phyloP scores from a whole-genome alignment of 2,888 invertebrate genomes.

The Hirtodrosophila histrioides region DNA sequence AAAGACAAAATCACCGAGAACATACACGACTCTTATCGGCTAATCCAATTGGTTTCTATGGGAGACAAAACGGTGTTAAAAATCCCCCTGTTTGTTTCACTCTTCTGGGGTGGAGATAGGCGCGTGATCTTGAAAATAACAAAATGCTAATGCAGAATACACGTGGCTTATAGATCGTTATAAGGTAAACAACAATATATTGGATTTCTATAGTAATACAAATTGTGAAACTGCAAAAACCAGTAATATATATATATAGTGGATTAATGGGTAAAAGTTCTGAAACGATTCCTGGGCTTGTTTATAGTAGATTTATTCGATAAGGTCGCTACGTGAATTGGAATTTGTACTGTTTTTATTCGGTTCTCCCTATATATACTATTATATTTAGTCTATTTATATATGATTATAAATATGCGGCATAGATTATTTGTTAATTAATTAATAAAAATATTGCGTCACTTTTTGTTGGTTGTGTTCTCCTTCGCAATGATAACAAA shows the following conservation, averaged over 20 bases:
- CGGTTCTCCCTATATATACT: neutral
- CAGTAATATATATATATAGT: neutral
- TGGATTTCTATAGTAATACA: too few relatives aligned
- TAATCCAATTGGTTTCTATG: slow-evolving; percentile 22
- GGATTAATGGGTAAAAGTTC: too few relatives aligned
- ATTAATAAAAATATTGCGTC: slow-evolving; percentile 1
- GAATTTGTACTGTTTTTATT: too few relatives aligned
- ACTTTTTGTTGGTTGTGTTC: neutral
- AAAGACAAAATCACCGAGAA: slow-evolving; percentile 8
- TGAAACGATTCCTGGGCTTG: neutral
- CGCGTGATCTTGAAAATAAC: slow-evolving; percentile 7
- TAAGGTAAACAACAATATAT: too few relatives aligned
- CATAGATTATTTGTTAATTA: neutral
- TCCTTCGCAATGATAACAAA: slow-evolving; percentile 17
- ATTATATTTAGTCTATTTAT: neutral
- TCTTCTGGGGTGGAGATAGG: neutral
- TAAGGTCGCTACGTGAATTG: neutral
- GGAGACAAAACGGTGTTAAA: neutral
- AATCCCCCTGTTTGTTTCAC: too few relatives aligned
- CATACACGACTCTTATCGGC: slow-evolving; percentile 18
- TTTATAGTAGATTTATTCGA: neutral
- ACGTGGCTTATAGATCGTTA: too few relatives aligned
- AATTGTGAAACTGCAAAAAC: too few relatives aligned
- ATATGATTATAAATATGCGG: too few relatives aligned
- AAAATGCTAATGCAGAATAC: neutral